A percentile compares a stretch with the other conserved stretches of the same genome.
Evolutionary conservation across 1,140 invertebrate genomes (phyloP).

Genomic region (Zaprionus ornatus): DNA sequence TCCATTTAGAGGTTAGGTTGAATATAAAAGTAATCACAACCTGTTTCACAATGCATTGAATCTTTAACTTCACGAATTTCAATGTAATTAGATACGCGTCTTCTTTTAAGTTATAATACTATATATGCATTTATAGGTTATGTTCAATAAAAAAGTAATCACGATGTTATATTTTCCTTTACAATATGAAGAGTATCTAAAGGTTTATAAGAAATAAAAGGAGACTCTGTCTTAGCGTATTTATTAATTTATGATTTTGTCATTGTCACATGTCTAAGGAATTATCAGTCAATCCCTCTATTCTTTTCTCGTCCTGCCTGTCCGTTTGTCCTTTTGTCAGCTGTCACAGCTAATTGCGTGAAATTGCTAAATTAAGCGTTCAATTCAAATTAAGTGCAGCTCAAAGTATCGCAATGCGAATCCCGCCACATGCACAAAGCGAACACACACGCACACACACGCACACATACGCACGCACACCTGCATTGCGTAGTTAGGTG

Average conservation of each 20-base stretch:
- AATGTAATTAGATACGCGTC: no score
- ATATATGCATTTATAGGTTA: not conserved
- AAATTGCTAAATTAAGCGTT: slow-evolving; percentile 72
- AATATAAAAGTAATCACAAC: no score
- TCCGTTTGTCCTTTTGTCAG: slow-evolving; percentile 10
- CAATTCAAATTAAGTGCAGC: slow-evolving; percentile 56
- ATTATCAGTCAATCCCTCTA: not conserved
- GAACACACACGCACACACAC: not conserved
- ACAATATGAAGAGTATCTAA: not conserved
- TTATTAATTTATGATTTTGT: not conserved
- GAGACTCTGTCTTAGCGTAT: not conserved
- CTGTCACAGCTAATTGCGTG: slow-evolving; percentile 49
- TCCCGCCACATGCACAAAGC: not conserved
- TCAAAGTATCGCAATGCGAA: slow-evolving; percentile 37
- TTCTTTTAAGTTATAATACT: no score
- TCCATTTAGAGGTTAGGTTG: no score
- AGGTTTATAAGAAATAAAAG: not conserved
- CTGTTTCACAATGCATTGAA: no score
- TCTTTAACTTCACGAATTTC: no score
- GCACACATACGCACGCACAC: not conserved
- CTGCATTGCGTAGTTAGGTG: not conserved
- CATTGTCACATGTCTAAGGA: not conserved
- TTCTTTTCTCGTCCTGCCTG: not conserved
- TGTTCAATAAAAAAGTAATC: not conserved
- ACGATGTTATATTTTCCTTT: no score